A percentile compares a stretch with the other conserved stretches of the same genome.
Evolutionary conservation across 2,113 vertebrate species (phyloP).

Genomic region (Ochotona princeps): DNA sequence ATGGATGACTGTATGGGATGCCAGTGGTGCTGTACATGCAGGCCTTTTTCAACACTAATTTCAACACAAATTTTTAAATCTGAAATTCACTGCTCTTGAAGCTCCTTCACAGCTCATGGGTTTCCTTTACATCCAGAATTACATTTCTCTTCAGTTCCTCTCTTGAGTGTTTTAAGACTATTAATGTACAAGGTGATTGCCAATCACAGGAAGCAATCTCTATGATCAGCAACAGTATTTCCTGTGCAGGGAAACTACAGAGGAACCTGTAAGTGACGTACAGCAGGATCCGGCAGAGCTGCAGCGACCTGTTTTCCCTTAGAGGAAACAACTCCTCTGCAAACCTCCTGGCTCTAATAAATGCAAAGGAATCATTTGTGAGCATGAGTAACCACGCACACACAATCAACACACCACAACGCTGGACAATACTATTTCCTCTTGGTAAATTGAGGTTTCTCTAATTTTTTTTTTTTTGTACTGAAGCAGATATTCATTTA

Average conservation of each 20-base stretch:
- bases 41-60: background rate
- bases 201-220: slow-evolving; percentile 56
- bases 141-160: slow-evolving; percentile 58
- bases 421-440: background rate
- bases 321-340: background rate
- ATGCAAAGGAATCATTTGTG: background rate
- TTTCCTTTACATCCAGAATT: slow-evolving; percentile 62
- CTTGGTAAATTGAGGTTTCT: background rate
- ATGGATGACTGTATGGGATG: no score
- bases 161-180: slow-evolving; percentile 50
- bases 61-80: no score
- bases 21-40: no score
- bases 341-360: no score
- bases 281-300: background rate
- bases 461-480: background rate
- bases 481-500: background rate
- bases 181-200: slow-evolving; percentile 36
- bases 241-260: background rate
- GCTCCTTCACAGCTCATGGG: slow-evolving; percentile 15
- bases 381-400: background rate
- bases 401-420: background rate
- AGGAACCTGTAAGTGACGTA: background rate
- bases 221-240: slow-evolving; percentile 34
- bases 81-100: background rate
- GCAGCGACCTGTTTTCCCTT: background rate